Conservation (phyloP, 2,113 vertebrate species). For the Apistogramma diplotaenia region DNA sequence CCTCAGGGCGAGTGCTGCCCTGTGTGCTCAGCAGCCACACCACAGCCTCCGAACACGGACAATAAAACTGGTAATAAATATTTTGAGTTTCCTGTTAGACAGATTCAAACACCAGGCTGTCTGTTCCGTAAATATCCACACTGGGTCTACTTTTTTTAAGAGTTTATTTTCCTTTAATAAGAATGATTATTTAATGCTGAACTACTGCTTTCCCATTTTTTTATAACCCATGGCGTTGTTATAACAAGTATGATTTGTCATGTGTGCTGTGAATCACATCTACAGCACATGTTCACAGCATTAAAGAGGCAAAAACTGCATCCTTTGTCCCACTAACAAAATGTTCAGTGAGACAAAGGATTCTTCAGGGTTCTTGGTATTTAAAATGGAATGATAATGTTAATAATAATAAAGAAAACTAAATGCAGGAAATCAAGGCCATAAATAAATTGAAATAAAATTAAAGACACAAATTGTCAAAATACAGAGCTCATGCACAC, state of each 20-base stretch:
- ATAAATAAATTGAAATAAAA: too few species aligned
- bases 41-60: constrained; percentile 8
- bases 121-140: not conserved
- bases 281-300: not conserved
- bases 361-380: too few species aligned
- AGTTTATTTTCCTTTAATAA: too few species aligned
- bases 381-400: too few species aligned
- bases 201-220: not conserved
- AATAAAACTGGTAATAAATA: constrained; percentile 34
- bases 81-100: constrained; percentile 2
- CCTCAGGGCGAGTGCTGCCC: constrained; percentile 54
- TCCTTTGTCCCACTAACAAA: too few species aligned
- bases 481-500: not conserved
- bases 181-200: not conserved
- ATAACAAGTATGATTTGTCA: not conserved
- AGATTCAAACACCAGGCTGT: not conserved
- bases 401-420: too few species aligned
- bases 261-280: not conserved
- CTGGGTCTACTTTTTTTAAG: not conserved
- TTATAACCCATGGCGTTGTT: not conserved
- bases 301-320: not conserved
- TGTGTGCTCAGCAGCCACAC: constrained; percentile 21
- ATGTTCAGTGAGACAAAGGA: too few species aligned
- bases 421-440: too few species aligned
- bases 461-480: not conserved